These are phyloP conservation scores for Megalops atlanticus DNA, from an alignment of 2,113 vertebrate species.

Conservation along the genomic window DNA sequence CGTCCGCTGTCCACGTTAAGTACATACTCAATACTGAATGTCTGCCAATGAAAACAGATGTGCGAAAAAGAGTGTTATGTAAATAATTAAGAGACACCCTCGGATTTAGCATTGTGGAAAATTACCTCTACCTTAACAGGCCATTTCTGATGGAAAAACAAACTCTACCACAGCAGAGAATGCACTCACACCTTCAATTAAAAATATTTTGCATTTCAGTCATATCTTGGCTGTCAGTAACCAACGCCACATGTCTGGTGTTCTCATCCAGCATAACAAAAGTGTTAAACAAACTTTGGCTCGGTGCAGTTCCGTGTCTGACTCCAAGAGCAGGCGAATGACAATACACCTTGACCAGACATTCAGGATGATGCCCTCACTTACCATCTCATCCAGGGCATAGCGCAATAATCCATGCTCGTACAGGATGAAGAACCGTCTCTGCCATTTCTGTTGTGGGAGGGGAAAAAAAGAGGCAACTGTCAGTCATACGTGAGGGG, in stretches of 20 bases:
- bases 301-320: background rate
- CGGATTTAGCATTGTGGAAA: background rate
- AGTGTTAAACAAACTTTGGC: background rate
- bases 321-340: background rate
- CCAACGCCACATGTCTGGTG: background rate
- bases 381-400: constrained; percentile 93
- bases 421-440: constrained; percentile 93
- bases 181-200: background rate
- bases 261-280: background rate
- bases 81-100: background rate
- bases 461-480: background rate
- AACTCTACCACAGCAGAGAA: background rate
- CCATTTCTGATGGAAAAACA: background rate
- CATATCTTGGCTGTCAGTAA: background rate
- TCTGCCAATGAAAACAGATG: background rate
- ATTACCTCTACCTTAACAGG: background rate
- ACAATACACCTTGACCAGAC: background rate
- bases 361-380: constrained; percentile 45
- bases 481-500: constrained; percentile 16
- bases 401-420: constrained; percentile 91
- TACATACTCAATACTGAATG: background rate
- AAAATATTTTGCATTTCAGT: background rate
- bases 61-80: background rate
- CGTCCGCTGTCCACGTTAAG: background rate
- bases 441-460: constrained; percentile 90